Evolutionary conservation across 2,888 invertebrate genomes (phyloP).

Genomic region (Euproctis similis): DNA sequence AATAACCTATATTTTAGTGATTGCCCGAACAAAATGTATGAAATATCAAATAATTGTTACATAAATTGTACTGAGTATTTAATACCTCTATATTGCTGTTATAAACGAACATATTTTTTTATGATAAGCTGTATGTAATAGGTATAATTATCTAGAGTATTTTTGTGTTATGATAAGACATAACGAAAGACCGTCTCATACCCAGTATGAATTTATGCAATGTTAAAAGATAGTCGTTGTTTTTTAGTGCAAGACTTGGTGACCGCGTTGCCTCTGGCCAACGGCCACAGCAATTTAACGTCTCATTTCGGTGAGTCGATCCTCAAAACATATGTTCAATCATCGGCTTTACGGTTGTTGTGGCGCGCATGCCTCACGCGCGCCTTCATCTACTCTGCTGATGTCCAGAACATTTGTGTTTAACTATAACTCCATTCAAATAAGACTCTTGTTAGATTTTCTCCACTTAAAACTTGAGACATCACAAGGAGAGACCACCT

Average conservation of each 20-base stretch:
- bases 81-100: constrained; percentile 27
- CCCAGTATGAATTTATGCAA: constrained; percentile 51
- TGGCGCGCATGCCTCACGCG: constrained; percentile 63
- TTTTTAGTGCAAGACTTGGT: constrained; percentile 77
- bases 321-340: constrained; percentile 57
- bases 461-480: too few relatives aligned
- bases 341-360: constrained; percentile 72
- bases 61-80: constrained; percentile 24
- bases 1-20: constrained; percentile 61
- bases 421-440: constrained; percentile 11
- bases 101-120: constrained; percentile 23
- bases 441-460: constrained; percentile 18
- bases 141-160: constrained; percentile 27
- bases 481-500: too few relatives aligned
- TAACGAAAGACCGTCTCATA: constrained; percentile 15
- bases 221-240: constrained; percentile 72
- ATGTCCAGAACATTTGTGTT: too few relatives aligned
- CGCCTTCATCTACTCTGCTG: constrained; percentile 45
- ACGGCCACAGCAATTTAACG: constrained; percentile 74
- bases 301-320: constrained; percentile 76
- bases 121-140: constrained; percentile 27
- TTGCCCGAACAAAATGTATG: constrained; percentile 44
- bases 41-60: constrained; percentile 14
- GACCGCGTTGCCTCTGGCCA: constrained; percentile 75
- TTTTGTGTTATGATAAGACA: constrained; percentile 36